Conservation (phyloP, 2,113 vertebrate species). For the Otolemur garnettii region DNA sequence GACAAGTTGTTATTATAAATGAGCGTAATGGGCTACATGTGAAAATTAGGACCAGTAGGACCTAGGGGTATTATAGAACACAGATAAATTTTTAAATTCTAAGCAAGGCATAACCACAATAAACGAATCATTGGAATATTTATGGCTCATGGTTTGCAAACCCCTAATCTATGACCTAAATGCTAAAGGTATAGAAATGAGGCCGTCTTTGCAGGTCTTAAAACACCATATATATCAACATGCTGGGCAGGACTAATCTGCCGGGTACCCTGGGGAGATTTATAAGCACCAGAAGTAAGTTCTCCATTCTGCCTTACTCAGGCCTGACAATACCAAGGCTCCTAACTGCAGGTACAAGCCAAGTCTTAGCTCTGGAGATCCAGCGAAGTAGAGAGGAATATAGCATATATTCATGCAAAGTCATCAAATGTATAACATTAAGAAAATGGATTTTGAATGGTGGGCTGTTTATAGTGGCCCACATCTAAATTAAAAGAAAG, state of each 20-base stretch:
- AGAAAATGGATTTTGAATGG: background rate
- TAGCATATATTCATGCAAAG: background rate
- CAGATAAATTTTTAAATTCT: background rate
- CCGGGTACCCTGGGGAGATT: background rate
- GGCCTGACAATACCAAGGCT: background rate
- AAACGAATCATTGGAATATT: background rate
- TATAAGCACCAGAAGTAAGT: background rate
- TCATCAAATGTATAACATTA: background rate
- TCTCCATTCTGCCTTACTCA: background rate
- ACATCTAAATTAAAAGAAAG: conserved; percentile 19
- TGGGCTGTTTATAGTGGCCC: background rate
- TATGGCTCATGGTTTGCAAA: background rate
- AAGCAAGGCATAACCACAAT: background rate
- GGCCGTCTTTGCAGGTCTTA: background rate
- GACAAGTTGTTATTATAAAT: background rate
- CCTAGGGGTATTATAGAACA: background rate
- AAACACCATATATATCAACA: background rate
- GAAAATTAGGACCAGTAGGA: background rate
- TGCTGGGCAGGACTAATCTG: background rate
- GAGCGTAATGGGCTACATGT: background rate
- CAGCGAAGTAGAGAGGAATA: background rate
- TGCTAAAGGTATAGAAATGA: background rate
- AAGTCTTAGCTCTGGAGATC: background rate
- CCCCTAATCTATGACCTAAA: background rate
- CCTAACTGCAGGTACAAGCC: background rate